phyloP scores from a whole-genome alignment of 2,888 invertebrate genomes.

The Limenitis camilla region DNA sequence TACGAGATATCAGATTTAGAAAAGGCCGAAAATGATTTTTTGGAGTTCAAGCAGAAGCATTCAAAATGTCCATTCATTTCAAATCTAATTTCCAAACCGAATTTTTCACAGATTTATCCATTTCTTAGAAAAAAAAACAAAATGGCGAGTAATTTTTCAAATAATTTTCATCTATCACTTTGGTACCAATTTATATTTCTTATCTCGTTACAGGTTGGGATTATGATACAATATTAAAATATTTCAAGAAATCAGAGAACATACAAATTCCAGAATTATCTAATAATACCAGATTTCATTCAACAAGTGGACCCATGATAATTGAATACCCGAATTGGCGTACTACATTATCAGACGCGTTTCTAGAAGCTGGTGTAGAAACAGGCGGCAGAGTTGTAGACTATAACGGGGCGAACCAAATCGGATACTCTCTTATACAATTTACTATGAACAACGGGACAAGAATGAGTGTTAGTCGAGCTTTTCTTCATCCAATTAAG shows the following conservation, averaged over 20 bases:
- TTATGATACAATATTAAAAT: slow-evolving; percentile 77
- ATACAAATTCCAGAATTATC: slow-evolving; percentile 66
- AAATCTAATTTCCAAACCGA: too few species aligned
- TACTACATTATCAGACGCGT: slow-evolving; percentile 74
- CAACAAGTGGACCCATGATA: slow-evolving; percentile 74
- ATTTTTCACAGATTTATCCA: too few species aligned
- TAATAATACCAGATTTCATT: slow-evolving; percentile 71
- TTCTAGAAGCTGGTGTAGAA: slow-evolving; percentile 77
- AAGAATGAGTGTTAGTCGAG: slow-evolving; percentile 83
- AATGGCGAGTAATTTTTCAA: too few species aligned
- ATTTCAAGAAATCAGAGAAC: slow-evolving; percentile 82
- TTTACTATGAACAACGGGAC: slow-evolving; percentile 80
- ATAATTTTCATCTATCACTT: too few species aligned
- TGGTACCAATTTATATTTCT: not conserved
- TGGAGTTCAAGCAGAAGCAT: too few species aligned
- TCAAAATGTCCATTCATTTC: too few species aligned
- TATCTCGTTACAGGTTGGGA: slow-evolving; percentile 75
- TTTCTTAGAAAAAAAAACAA: too few species aligned
- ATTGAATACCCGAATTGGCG: slow-evolving; percentile 76
- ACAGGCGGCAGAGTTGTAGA: slow-evolving; percentile 77
- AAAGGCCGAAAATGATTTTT: too few species aligned
- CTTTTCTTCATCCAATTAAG: slow-evolving; percentile 77
- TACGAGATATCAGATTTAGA: too few species aligned
- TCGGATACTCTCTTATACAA: slow-evolving; percentile 79
- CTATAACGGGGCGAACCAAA: slow-evolving; percentile 78